A percentile compares a stretch with the other conserved stretches of the same genome.
phyloP scores from a whole-genome alignment of 2,797 vertebrate species.

The Sebastes itinus region DNA sequence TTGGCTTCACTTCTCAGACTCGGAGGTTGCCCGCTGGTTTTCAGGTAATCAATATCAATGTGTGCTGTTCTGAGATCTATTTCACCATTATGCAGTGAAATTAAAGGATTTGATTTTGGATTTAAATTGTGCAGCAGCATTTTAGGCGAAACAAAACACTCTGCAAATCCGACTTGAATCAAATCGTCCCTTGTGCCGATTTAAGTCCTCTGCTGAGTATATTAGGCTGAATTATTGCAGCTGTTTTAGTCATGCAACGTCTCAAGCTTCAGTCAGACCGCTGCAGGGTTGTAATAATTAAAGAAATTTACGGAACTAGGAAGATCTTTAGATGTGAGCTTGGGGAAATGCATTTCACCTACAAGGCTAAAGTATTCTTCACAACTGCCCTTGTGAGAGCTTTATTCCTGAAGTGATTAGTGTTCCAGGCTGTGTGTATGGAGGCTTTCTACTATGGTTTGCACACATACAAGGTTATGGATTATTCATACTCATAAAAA shows the following conservation, averaged over 20 bases:
- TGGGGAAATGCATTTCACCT: slow-evolving; percentile 37
- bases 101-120: not conserved
- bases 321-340: slow-evolving; percentile 23
- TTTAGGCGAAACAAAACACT: not conserved
- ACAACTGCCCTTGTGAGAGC: slow-evolving; percentile 15
- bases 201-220: slow-evolving; percentile 17
- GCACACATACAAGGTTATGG: not conserved
- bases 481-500: slow-evolving; percentile 10
- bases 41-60: not conserved
- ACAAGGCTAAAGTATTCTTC: slow-evolving; percentile 8
- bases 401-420: not conserved
- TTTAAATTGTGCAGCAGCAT: not conserved
- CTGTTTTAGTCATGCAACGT: slow-evolving; percentile 6
- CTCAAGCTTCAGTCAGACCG: slow-evolving; percentile 12
- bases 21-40: not conserved
- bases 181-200: slow-evolving; percentile 8
- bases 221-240: slow-evolving; percentile 28
- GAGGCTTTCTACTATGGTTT: not conserved
- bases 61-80: not conserved
- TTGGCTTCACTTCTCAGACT: no score
- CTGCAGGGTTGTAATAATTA: slow-evolving; percentile 40
- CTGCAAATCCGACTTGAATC: not conserved
- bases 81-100: not conserved
- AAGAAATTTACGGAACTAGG: slow-evolving; percentile 30
- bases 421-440: not conserved